Evolutionary conservation across 2,888 invertebrate species (phyloP), one percentile per base, ranked within the genome.

Genomic region (Drosophila vallismaia): DNA sequence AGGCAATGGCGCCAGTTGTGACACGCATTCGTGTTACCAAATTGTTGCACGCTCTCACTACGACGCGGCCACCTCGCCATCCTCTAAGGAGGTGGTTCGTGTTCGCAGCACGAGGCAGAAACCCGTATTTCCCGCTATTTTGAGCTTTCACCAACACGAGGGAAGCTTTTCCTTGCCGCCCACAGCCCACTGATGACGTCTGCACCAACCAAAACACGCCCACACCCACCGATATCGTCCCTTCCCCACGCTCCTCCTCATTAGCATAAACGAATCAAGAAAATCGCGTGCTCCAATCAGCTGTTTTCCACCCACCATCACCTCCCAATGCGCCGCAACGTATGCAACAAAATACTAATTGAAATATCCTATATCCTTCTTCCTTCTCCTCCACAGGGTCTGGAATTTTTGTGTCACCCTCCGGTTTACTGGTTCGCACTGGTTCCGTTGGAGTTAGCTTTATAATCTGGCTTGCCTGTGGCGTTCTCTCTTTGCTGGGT

Each of bases 351-450:
- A 54, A 42, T 12, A 42, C 40, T 9, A 42, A 42, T 9, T 19
- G 14, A 5, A 36, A 19, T 50, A 52, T 12, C 19, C 19, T 19
- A n/a, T 49, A 19, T 3, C 29, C 31, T 53, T 40, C 42, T 2
- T 46, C 38, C 42, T 2, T 46, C 38, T 12, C 7, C 7, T 46
- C 6, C 45, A 5, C 92, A 97, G 97, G 98, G 91, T 98, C 98
- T 92, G 98, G 98, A 94, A 98, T 99, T 92, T 99, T 99, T 94
- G 97, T 98, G 92, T 98, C 98, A 93, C 98, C 98, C 92, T 97
- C 97, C 92, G 97, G 97, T 92, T 95, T 99, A 91, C 93, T 98
- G 92, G 94, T 95, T 92, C 94, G 96, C 92, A 97, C 97, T 89
- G 97, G 96, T 92, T 98, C 98, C 91, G 96, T 98, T 92, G 98